Percentiles rank a stretch among this genome's conserved stretches.
Evolutionary conservation across 2,888 invertebrate species (phyloP).

Genomic region (Acronicta aceris): DNA sequence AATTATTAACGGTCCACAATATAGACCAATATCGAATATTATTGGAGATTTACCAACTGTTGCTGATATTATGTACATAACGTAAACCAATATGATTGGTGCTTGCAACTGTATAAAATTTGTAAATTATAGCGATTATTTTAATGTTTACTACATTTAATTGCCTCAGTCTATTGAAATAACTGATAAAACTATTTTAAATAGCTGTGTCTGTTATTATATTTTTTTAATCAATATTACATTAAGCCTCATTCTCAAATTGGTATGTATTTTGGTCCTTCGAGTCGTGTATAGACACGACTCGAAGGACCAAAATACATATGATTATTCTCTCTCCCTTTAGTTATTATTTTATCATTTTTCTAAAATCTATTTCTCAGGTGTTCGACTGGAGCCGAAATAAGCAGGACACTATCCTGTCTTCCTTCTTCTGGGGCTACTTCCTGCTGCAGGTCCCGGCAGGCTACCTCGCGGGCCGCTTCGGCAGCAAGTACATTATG

Average conservation of each 20-base stretch:
- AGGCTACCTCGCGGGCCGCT: slow-evolving; percentile 92
- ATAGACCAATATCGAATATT: not conserved
- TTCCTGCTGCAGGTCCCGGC: slow-evolving; percentile 92
- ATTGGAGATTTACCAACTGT: slow-evolving; percentile 12
- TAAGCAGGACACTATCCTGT: slow-evolving; percentile 90
- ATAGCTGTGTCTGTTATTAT: too few relatives aligned
- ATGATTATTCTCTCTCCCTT: too few relatives aligned
- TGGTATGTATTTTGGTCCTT: too few relatives aligned
- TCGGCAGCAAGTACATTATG: slow-evolving; percentile 93
- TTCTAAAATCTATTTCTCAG: slow-evolving; percentile 63
- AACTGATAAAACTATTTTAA: too few relatives aligned
- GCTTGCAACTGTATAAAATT: slow-evolving; percentile 35
- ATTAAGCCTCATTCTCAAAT: too few relatives aligned
- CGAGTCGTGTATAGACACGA: too few relatives aligned
- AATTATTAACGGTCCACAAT: not conserved
- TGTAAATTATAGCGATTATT: slow-evolving; percentile 35
- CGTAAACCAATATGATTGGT: slow-evolving; percentile 25
- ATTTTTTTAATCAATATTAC: too few relatives aligned
- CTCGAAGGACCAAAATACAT: too few relatives aligned
- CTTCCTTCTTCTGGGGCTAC: slow-evolving; percentile 96
- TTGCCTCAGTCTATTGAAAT: not conserved
- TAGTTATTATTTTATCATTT: not conserved
- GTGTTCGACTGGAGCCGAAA: slow-evolving; percentile 89
- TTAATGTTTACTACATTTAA: slow-evolving; percentile 31
- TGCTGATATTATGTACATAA: slow-evolving; percentile 6